Conservation (phyloP, 2,797 vertebrate species). For the Sebastes matsubarae region DNA sequence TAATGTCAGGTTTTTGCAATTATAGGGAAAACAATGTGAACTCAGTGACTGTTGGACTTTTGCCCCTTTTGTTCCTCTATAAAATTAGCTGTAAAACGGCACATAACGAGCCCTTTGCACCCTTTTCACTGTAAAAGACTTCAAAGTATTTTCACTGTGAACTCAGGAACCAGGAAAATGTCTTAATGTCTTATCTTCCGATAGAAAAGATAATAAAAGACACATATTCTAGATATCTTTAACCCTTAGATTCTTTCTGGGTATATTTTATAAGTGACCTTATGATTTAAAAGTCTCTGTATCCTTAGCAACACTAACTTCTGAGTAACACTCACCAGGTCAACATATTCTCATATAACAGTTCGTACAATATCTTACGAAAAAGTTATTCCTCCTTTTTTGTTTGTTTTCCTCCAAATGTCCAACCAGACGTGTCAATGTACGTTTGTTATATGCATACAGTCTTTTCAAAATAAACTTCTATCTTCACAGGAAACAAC, state of each 20-base stretch:
- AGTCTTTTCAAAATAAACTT: no score
- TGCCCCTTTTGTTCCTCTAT: neutral
- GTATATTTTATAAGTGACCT: neutral
- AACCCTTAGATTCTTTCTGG: neutral
- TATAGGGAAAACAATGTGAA: neutral
- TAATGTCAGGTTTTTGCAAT: neutral
- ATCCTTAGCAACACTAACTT: neutral
- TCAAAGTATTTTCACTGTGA: neutral
- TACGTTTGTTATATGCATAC: no score
- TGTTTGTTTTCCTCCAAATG: no score
- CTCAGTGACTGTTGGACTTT: slow-evolving; percentile 6
- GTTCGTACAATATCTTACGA: no score
- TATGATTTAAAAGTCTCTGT: neutral
- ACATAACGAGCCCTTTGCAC: neutral
- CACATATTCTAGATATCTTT: neutral
- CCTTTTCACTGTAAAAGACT: neutral
- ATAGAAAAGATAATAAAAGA: neutral
- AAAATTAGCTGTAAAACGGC: neutral
- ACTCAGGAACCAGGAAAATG: neutral
- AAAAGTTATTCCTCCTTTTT: no score
- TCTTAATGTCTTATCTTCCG: neutral
- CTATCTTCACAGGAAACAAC: no score
- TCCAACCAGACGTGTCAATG: no score
- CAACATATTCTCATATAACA: no score
- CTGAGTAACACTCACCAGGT: neutral